Evolutionary conservation across 2,113 vertebrate genomes (phyloP).

Genomic region (Columba livia): DNA sequence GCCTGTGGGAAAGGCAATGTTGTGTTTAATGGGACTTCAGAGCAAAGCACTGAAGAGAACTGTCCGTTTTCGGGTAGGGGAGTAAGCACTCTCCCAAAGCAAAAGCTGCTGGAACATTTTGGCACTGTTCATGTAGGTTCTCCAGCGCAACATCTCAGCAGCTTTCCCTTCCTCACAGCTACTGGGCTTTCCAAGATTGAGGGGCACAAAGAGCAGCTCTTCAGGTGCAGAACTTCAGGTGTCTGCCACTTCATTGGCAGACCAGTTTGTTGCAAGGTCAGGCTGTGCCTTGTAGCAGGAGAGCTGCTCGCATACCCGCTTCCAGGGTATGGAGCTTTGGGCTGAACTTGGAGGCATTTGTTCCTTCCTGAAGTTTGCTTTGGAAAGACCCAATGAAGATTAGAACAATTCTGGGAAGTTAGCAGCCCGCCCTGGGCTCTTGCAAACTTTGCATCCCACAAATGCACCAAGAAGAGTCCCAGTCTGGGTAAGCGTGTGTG

Average conservation of each 20-base stretch:
- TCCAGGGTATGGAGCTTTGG: background rate
- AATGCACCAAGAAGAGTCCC: background rate
- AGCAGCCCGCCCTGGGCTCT: background rate
- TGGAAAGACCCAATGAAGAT: background rate
- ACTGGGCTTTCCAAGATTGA: background rate
- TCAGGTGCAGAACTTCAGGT: background rate
- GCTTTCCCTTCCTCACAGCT: background rate
- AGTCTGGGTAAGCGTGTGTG: background rate
- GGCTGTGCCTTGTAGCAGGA: background rate
- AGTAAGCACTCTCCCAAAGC: background rate
- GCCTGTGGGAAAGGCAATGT: background rate
- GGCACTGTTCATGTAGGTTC: rapidly evolving
- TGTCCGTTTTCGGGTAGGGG: rapidly evolving
- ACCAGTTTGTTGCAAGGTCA: background rate
- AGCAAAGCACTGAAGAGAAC: background rate
- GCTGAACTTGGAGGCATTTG: background rate
- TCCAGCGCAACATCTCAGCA: rapidly evolving
- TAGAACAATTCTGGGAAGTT: background rate
- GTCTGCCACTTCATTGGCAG: rapidly evolving
- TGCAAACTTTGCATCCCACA: background rate
- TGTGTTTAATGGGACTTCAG: background rate
- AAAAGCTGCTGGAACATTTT: background rate
- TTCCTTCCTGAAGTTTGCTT: background rate
- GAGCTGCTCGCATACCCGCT: background rate
- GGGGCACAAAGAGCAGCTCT: background rate